Percentiles rank a stretch among this genome's conserved stretches.
Conservation (phyloP, 1,140 invertebrate species). For the Drosophila kanapiae region DNA sequence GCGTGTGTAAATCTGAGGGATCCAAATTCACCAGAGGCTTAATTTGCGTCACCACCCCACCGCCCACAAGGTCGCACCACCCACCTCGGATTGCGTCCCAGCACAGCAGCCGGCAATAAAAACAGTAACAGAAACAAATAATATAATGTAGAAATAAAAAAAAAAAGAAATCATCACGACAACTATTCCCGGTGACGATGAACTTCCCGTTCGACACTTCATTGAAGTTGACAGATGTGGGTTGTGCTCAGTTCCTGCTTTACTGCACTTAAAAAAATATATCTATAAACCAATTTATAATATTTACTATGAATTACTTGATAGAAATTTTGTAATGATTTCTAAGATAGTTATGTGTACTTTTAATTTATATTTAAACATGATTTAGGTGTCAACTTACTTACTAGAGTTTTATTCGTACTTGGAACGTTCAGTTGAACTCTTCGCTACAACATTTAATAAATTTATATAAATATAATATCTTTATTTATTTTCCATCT, state of each 20-base stretch:
- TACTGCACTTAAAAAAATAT: background rate
- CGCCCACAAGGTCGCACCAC: conserved; percentile 13
- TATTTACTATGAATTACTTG: background rate
- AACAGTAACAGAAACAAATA: conserved; percentile 69
- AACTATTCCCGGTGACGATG: conserved; percentile 76
- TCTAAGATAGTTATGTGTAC: background rate
- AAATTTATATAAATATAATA: too few relatives aligned
- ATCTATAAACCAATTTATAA: background rate
- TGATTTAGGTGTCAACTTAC: too few relatives aligned
- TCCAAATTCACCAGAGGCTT: conserved; percentile 76
- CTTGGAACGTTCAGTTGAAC: too few relatives aligned
- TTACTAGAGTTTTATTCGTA: too few relatives aligned
- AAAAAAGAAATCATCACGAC: conserved; percentile 66
- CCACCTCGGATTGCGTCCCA: conserved; percentile 36
- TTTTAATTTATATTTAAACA: too few relatives aligned
- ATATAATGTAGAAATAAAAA: conserved; percentile 37
- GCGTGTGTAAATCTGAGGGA: conserved; percentile 50
- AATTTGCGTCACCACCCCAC: conserved; percentile 55
- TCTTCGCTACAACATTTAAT: too few relatives aligned
- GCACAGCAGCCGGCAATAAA: conserved; percentile 76
- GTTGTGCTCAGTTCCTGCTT: conserved; percentile 22
- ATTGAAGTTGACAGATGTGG: conserved; percentile 85
- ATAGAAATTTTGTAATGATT: background rate
- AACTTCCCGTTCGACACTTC: conserved; percentile 80
- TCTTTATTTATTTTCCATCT: background rate